These are phyloP conservation scores for Epinephelus awoara DNA, from an alignment of 2,797 vertebrate species.

Conservation along the genomic window DNA sequence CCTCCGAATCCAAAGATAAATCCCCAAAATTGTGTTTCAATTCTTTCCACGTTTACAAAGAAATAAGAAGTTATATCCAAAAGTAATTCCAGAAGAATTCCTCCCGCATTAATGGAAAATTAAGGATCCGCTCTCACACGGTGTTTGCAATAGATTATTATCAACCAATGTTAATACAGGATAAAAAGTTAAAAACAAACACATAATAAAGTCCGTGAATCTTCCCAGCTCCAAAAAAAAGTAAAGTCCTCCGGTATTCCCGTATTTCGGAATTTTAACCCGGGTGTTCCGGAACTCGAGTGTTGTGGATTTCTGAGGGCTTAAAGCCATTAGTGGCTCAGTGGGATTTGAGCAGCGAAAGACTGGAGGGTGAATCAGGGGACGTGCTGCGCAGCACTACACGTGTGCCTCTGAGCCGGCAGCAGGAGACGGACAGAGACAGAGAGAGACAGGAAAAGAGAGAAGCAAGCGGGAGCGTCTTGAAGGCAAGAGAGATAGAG, in stretches of 20 bases:
- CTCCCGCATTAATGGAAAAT: neutral
- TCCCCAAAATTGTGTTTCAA: neutral
- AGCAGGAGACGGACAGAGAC: neutral
- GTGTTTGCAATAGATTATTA: neutral
- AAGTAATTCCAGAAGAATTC: constrained; percentile 4
- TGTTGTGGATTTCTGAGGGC: constrained; percentile 4
- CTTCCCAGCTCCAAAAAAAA: neutral
- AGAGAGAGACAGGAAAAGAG: neutral
- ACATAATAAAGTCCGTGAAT: neutral
- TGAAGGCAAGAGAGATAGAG: neutral
- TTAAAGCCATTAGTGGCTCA: constrained; percentile 31
- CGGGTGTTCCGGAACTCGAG: neutral
- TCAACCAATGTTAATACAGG: neutral
- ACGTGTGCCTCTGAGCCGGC: too few species aligned
- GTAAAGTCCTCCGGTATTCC: neutral
- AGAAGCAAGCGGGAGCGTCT: neutral
- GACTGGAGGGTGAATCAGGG: constrained; percentile 49
- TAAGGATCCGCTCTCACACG: neutral
- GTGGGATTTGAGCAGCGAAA: constrained; percentile 39
- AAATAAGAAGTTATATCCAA: neutral
- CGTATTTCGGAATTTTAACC: neutral
- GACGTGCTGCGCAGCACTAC: constrained; percentile 6
- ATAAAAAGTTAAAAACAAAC: neutral
- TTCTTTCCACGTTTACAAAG: neutral
- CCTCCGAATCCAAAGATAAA: constrained; percentile 2